Percentiles rank a stretch among this genome's conserved stretches.
Conservation (phyloP, 1,140 invertebrate genomes). For the Bombus balteatus region DNA sequence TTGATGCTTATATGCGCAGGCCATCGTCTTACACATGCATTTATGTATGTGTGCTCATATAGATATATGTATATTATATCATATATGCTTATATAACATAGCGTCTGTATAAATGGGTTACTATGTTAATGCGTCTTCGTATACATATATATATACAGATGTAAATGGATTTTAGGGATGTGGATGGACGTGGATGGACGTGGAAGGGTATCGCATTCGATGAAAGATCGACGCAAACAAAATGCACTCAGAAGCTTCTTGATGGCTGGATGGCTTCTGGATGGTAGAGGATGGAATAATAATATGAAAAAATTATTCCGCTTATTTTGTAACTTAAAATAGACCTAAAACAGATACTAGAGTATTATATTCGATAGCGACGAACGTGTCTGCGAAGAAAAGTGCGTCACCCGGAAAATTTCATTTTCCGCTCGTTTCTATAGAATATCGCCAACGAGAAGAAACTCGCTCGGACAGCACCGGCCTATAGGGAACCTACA, state of each 20-base stretch:
- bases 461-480: neutral
- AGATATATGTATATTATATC: neutral
- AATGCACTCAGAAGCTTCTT: neutral
- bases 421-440: neutral
- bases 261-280: too few relatives aligned
- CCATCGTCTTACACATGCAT: neutral
- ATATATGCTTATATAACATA: slow-evolving; percentile 4
- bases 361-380: neutral
- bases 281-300: neutral
- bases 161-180: slow-evolving; percentile 7
- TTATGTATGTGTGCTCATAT: neutral
- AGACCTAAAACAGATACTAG: neutral
- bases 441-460: neutral
- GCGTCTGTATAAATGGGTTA: slow-evolving; percentile 21
- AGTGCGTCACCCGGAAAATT: neutral
- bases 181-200: neutral
- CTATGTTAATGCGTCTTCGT: slow-evolving; percentile 1
- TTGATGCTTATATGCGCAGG: slow-evolving; percentile 4
- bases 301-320: neutral
- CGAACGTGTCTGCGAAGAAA: neutral
- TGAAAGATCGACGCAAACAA: neutral
- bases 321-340: neutral
- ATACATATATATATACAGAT: neutral
- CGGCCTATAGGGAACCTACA: neutral
- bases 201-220: neutral